These are phyloP conservation scores for Sitophilus oryzae DNA, from an alignment of 1,140 invertebrate species.

Conservation along the genomic window DNA sequence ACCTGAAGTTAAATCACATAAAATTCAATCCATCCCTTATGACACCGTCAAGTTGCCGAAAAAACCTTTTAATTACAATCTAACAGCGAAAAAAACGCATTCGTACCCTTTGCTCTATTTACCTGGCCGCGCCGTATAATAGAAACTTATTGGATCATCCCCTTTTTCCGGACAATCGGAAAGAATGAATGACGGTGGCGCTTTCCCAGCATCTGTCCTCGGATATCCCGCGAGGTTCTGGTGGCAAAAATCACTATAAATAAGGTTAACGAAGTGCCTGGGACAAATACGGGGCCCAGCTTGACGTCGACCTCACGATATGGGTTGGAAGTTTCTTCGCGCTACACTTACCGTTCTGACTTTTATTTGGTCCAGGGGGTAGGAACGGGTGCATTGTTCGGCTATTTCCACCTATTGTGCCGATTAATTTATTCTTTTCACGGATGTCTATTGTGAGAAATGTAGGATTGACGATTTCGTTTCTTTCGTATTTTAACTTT, in stretches of 20 bases:
- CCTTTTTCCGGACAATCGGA: not conserved
- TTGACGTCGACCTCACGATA: not conserved
- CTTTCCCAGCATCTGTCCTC: not conserved
- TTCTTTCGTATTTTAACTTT: no score
- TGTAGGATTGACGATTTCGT: constrained; percentile 8
- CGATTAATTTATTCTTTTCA: constrained; percentile 23
- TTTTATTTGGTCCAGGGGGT: constrained; percentile 16
- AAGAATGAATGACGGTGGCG: not conserved
- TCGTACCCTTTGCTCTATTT: not conserved
- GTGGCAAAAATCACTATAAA: not conserved
- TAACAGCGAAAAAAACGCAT: not conserved
- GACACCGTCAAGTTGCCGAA: not conserved
- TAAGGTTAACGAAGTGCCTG: not conserved
- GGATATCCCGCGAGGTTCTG: not conserved
- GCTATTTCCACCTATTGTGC: constrained; percentile 10
- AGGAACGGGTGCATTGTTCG: constrained; percentile 15
- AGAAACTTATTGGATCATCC: not conserved
- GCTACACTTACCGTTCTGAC: constrained; percentile 18
- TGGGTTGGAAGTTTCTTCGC: not conserved
- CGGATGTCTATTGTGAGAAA: constrained; percentile 19
- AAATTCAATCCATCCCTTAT: no score
- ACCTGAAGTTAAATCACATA: no score
- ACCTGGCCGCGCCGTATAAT: not conserved
- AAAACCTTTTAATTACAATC: not conserved
- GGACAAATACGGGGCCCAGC: not conserved